These are phyloP conservation scores for Eptesicus fuscus DNA, from an alignment of 2,113 vertebrate genomes.

Conservation along the genomic window DNA sequence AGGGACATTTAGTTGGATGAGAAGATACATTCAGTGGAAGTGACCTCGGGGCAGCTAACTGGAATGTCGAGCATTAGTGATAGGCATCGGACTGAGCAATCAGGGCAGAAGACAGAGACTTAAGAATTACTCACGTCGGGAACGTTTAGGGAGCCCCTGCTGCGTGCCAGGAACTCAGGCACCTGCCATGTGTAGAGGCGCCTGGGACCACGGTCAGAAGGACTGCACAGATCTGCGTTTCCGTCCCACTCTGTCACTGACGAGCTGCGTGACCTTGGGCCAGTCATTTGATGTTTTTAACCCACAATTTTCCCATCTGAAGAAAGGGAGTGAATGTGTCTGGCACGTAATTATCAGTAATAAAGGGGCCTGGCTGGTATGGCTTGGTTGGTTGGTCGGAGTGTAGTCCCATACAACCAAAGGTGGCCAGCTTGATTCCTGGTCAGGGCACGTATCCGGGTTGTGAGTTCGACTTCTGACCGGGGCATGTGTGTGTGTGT, in stretches of 20 bases:
- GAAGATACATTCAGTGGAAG: background rate
- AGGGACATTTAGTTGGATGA: background rate
- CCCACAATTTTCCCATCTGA: background rate
- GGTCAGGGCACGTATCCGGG: no score
- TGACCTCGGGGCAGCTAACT: background rate
- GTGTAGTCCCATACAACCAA: no score
- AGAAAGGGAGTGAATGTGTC: background rate
- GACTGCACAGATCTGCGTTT: background rate
- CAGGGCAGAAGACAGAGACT: background rate
- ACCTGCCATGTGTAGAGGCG: background rate
- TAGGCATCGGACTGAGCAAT: background rate
- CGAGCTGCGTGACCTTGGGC: background rate
- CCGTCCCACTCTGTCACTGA: background rate
- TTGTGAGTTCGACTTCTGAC: no score
- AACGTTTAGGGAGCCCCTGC: background rate
- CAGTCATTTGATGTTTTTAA: background rate
- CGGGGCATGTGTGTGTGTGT: no score
- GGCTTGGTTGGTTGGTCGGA: no score
- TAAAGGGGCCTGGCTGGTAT: background rate
- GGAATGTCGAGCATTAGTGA: background rate
- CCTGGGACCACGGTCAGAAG: background rate
- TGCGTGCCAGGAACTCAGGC: background rate
- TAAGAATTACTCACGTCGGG: background rate
- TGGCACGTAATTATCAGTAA: background rate
- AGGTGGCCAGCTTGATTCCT: no score